Evolutionary conservation across 2,888 invertebrate species (phyloP).

Genomic region (Panorpa germanica): DNA sequence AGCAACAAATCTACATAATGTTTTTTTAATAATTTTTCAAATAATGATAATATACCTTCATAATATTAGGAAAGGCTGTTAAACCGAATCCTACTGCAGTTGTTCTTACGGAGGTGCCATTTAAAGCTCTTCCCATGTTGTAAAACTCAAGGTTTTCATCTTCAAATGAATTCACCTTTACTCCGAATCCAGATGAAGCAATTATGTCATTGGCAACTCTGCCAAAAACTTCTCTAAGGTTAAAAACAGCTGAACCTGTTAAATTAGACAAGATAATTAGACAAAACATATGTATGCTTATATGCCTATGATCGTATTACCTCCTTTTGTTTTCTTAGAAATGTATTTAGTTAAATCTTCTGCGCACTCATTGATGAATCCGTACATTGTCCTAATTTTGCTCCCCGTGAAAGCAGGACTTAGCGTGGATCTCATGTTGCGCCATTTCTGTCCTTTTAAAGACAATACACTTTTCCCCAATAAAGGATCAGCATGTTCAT

Average conservation of each 20-base stretch:
- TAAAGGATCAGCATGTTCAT: conserved; percentile 4
- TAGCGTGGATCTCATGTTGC: conserved; percentile 5
- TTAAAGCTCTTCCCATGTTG: too few relatives aligned
- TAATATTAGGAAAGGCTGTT: too few relatives aligned
- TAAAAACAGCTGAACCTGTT: background rate
- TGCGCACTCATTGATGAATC: conserved; percentile 4
- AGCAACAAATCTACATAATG: too few relatives aligned
- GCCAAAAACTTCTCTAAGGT: conserved; percentile 2
- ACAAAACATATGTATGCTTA: too few relatives aligned
- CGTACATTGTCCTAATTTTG: conserved; percentile 7
- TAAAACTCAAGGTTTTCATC: conserved; percentile 5
- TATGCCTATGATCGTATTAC: too few relatives aligned
- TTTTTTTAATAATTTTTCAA: too few relatives aligned
- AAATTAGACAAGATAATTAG: too few relatives aligned
- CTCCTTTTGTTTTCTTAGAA: too few relatives aligned
- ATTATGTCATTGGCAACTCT: conserved; percentile 3
- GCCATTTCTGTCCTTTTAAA: conserved; percentile 8
- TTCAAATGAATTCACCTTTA: conserved; percentile 5
- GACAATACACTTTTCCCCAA: conserved; percentile 6
- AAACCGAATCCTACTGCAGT: too few relatives aligned
- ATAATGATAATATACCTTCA: too few relatives aligned
- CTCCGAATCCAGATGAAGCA: conserved; percentile 6
- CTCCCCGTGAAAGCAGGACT: conserved; percentile 7
- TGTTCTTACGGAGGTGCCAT: too few relatives aligned
- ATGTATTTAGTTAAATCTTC: background rate